phyloP scores from a whole-genome alignment of 2,888 invertebrate genomes.

The Protonemura montana region DNA sequence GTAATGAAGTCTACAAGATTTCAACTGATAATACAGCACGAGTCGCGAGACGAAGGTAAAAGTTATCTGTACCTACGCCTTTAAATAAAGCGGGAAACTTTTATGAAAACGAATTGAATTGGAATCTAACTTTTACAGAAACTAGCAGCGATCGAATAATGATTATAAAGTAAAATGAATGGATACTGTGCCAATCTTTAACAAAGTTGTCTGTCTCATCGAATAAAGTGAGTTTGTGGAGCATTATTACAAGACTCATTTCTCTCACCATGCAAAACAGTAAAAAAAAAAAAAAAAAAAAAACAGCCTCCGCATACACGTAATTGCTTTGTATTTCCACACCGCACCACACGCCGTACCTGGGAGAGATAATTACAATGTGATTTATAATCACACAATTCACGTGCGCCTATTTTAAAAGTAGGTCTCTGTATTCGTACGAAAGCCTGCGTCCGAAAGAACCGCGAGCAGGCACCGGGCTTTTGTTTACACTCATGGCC shows the following conservation, averaged over 20 bases:
- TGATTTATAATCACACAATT: not conserved
- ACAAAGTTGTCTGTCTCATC: not conserved
- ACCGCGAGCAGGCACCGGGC: not conserved
- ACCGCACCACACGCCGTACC: not conserved
- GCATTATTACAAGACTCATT: not conserved
- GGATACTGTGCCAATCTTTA: not conserved
- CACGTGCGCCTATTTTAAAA: not conserved
- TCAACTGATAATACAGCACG: not conserved
- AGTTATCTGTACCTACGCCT: not conserved
- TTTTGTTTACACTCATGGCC: not conserved
- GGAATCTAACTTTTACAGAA: not conserved
- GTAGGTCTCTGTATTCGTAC: not conserved
- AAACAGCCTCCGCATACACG: not conserved
- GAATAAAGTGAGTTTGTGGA: not conserved
- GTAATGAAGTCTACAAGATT: slow-evolving; percentile 12
- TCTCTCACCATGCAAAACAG: not conserved
- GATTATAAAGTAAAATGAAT: not conserved
- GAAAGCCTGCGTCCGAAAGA: not conserved
- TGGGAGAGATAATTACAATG: not conserved
- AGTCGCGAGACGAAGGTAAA: not conserved
- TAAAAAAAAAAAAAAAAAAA: too few relatives aligned
- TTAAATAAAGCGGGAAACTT: not conserved
- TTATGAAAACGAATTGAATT: not conserved
- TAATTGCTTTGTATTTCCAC: not conserved
- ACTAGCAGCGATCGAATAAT: not conserved